Evolutionary conservation across 2,113 vertebrate genomes (phyloP).

Genomic region (Nothoprocta pentlandii): DNA sequence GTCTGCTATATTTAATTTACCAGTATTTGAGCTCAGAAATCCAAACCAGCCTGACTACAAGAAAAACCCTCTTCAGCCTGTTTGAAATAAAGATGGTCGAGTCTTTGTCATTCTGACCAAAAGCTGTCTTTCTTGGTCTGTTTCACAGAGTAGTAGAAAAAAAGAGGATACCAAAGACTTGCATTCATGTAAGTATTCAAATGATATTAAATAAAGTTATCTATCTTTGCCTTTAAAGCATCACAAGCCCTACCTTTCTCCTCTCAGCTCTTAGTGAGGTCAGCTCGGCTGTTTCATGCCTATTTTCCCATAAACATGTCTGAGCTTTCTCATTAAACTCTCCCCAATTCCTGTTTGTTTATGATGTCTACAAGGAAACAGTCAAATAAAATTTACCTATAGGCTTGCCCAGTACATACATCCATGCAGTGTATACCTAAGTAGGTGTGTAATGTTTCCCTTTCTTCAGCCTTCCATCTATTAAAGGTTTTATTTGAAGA

Average conservation of each 20-base stretch:
- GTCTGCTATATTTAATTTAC: not conserved
- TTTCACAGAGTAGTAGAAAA: not conserved
- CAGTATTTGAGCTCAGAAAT: not conserved
- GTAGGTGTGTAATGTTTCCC: not conserved
- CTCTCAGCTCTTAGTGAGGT: not conserved
- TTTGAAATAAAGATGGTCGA: not conserved
- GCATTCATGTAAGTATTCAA: accelerated
- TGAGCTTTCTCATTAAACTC: not conserved
- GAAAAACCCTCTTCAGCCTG: not conserved
- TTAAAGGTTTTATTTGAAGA: not conserved
- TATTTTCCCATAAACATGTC: not conserved
- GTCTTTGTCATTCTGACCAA: not conserved
- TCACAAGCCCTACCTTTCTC: not conserved
- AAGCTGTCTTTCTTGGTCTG: accelerated
- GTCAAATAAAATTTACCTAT: not conserved
- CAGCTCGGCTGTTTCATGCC: accelerated
- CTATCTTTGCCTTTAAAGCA: not conserved
- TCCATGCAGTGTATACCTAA: not conserved
- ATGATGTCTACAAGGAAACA: not conserved
- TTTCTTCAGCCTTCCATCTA: not conserved
- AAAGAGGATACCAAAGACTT: not conserved
- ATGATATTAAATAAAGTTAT: not conserved
- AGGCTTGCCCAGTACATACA: not conserved
- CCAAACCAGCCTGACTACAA: not conserved
- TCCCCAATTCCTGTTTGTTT: not conserved